These are phyloP conservation scores for Melikaiella ostensackeni DNA, from an alignment of 2,888 invertebrate species.

Conservation along the genomic window DNA sequence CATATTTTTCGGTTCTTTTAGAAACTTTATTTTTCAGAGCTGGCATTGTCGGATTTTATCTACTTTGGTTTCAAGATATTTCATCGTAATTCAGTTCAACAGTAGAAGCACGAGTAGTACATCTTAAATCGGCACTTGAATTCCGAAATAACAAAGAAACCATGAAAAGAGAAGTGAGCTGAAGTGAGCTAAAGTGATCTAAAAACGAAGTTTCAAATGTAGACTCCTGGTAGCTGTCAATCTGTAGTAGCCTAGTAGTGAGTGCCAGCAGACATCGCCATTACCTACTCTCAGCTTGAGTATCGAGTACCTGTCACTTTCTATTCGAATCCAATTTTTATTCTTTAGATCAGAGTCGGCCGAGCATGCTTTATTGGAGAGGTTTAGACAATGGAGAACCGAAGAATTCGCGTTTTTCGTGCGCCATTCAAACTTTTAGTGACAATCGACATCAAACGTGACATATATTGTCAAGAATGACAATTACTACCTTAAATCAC, in stretches of 20 bases:
- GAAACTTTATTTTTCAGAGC: neutral
- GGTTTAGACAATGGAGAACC: slow-evolving; percentile 42
- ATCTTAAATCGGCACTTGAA: neutral
- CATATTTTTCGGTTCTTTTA: neutral
- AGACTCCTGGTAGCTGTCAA: slow-evolving; percentile 56
- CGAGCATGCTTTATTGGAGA: slow-evolving; percentile 51
- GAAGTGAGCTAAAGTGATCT: slow-evolving; percentile 8
- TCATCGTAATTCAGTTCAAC: neutral
- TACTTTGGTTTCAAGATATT: neutral
- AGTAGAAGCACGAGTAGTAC: neutral
- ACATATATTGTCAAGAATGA: neutral
- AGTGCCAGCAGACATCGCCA: slow-evolving; percentile 52
- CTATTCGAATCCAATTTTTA: slow-evolving; percentile 64
- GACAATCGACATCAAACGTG: neutral
- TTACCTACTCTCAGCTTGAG: slow-evolving; percentile 61
- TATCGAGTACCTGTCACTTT: slow-evolving; percentile 70
- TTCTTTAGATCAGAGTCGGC: slow-evolving; percentile 57
- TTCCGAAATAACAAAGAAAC: neutral
- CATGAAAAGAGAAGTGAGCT: slow-evolving; percentile 7
- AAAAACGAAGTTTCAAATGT: slow-evolving; percentile 55
- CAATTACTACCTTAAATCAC: neutral
- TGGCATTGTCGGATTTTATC: neutral
- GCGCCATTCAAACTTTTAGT: neutral
- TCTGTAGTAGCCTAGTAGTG: slow-evolving; percentile 46
- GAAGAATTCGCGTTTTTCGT: slow-evolving; percentile 41